Evolutionary conservation across 2,113 vertebrate genomes (phyloP), one percentile per base, ranked within the genome.

Genomic region (Corythoichthys intestinalis): DNA sequence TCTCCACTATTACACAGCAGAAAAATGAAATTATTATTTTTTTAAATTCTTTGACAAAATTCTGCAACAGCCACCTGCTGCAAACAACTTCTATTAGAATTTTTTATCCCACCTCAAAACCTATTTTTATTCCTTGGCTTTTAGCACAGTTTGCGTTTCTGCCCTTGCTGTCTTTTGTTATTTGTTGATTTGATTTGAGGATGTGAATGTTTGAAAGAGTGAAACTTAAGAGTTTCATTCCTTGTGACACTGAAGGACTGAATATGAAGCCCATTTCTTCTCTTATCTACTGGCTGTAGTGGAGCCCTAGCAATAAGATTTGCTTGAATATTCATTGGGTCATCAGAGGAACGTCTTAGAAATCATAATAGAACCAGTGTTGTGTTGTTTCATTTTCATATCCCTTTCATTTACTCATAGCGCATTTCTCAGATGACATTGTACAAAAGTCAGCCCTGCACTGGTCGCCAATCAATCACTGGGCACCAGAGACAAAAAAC

Each of bases 251-350:
- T 64, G 28, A 69, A 69, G 39, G 79, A 74, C 79, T 80, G 11
- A 2, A 70, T 77, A 74, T 83, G 75, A 70, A 73, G 69, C 63
- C 47, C 68, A 39, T 64, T 67, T 85, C 82, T 83, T 79, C 75
- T 82, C 82, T 79, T 70, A 81, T 75, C 79, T 85, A 80, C 86
- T 76, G 79, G 78, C 83, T 83, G 81, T 78, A 75, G 72, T 82
- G 70, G 82, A 84, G 83, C 79, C 79, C 75, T 82, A 82, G 82
- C 67, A 75, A 83, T 65, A 85, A 79, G 72, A 83, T 76, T 64
- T 77, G 79, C 80, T 78, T 79, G 65, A 68, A 73, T 78, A 58
- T 75, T 78, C 77, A 71, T 65, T 79, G 75, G 74, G 70, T 82
- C 66, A 72, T 71, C 69, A 78, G 60, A 81, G 83, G 79, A 77